phyloP scores from a whole-genome alignment of 2,888 invertebrate genomes.

The Ecliptopera silaceata region DNA sequence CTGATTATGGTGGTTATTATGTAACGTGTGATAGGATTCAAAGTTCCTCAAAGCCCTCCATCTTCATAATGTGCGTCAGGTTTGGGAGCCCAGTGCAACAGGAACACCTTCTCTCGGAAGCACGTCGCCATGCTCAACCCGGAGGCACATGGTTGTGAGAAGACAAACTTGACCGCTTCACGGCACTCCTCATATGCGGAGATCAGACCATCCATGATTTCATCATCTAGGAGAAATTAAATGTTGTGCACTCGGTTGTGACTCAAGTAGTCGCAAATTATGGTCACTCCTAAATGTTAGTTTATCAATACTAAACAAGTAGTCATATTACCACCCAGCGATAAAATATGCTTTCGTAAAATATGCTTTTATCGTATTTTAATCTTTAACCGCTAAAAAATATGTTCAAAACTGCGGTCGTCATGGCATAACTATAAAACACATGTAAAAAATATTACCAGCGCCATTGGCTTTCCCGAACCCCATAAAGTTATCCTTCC shows the following conservation, averaged over 20 bases:
- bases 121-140: constrained; percentile 45
- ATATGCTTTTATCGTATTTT: too few species aligned
- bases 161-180: background rate
- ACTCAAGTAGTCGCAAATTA: background rate
- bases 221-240: constrained; percentile 39
- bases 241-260: background rate
- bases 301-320: too few species aligned
- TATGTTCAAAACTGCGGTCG: too few species aligned
- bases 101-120: constrained; percentile 40
- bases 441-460: constrained; percentile 37
- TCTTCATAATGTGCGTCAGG: background rate
- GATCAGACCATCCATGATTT: constrained; percentile 34
- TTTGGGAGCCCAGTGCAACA: constrained; percentile 30
- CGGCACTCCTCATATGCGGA: constrained; percentile 26
- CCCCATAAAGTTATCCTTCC: constrained; percentile 29
- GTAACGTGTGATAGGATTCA: too few species aligned
- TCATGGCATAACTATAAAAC: background rate
- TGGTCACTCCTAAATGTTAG: too few species aligned
- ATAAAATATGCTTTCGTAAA: too few species aligned
- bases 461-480: constrained; percentile 45
- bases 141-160: constrained; percentile 27
- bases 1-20: too few species aligned
- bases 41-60: background rate
- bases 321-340: too few species aligned
- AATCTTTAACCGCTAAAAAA: too few species aligned